These are phyloP conservation scores for Rotaria macrura DNA, from an alignment of 2,888 invertebrate species.

Conservation along the genomic window DNA sequence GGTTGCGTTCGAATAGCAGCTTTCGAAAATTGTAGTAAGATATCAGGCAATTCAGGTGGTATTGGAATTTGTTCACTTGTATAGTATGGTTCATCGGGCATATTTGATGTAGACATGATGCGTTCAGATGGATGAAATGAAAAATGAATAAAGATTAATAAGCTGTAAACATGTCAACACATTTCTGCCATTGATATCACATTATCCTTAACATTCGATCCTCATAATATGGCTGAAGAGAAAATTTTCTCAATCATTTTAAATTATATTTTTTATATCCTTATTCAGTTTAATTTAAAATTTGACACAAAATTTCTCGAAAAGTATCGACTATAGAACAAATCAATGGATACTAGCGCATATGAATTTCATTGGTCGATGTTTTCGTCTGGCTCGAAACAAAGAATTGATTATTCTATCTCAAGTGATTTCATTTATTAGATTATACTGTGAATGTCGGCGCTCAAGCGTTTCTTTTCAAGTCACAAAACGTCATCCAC, in stretches of 20 bases:
- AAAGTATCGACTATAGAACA: neutral
- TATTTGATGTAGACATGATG: neutral
- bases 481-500: neutral
- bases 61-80: conserved; percentile 67
- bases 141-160: neutral
- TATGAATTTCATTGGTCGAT: neutral
- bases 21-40: conserved; percentile 75
- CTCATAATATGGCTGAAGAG: neutral
- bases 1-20: conserved; percentile 82
- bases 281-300: neutral
- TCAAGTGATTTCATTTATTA: neutral
- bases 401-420: neutral
- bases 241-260: neutral
- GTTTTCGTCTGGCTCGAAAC: conserved; percentile 1
- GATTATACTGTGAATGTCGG: neutral
- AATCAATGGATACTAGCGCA: neutral
- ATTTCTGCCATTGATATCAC: neutral
- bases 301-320: neutral
- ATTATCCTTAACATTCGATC: neutral
- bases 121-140: neutral
- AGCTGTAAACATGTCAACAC: conserved; percentile 6
- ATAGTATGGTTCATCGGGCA: neutral
- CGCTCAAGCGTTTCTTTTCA: neutral
- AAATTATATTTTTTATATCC: neutral
- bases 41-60: conserved; percentile 69